Conservation (phyloP, 1,140 invertebrate species). For the Hypothenemus hampei region DNA sequence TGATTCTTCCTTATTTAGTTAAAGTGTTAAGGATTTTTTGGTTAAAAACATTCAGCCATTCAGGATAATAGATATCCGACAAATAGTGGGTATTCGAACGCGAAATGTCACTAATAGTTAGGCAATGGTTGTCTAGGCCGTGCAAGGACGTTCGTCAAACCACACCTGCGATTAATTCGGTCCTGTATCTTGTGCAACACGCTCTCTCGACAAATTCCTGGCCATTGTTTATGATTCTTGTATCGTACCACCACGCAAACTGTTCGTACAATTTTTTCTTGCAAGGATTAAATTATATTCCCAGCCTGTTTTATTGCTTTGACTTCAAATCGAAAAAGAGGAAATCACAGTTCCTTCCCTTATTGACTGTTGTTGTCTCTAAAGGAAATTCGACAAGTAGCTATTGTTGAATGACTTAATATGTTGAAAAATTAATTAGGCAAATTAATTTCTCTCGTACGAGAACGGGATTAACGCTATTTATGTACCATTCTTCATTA, state of each 20-base stretch:
- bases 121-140: slow-evolving; percentile 4
- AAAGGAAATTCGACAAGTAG: background rate
- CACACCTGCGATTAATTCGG: slow-evolving; percentile 10
- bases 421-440: too few species aligned
- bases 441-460: too few species aligned
- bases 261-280: background rate
- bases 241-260: background rate
- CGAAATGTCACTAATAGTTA: background rate
- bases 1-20: too few species aligned
- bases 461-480: too few species aligned
- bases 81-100: background rate
- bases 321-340: background rate
- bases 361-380: background rate
- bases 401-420: too few species aligned
- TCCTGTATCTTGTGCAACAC: slow-evolving; percentile 4
- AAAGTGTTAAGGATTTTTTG: background rate
- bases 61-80: background rate
- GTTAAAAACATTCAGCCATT: background rate
- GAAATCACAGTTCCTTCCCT: background rate
- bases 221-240: slow-evolving; percentile 6
- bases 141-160: slow-evolving; percentile 11
- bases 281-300: too few species aligned
- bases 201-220: slow-evolving; percentile 8
- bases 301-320: too few species aligned
- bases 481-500: too few species aligned